Evolutionary conservation across 2,113 vertebrate genomes (phyloP), one percentile per base, ranked within the genome.

Genomic region (Capra hircus): DNA sequence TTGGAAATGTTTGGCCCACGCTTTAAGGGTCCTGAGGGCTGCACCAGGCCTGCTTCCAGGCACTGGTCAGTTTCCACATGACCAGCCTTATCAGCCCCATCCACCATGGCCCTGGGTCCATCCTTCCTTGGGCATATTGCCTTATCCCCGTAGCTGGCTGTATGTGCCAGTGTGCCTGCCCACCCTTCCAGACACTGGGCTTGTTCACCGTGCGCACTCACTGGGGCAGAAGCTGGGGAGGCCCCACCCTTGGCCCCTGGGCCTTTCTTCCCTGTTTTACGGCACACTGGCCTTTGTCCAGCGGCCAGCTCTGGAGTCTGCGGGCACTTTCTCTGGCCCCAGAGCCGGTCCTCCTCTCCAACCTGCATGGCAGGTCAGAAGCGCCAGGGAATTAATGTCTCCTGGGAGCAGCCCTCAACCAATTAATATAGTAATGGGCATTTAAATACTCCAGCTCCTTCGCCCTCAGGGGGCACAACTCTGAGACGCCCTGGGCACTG

Each of bases 151-250:
- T 12, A 11, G 7, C 45, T n/a, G 71, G 78, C 27, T 40, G 8
- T 7, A 3, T 6, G 2, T 62, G 60, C 33, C 11, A 0, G 4
- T 11, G n/a, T 0, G 0, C 19, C 81, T 55, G 60, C 21, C 84
- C 27, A 3, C 23, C 74, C 33, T 50, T 43, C 59, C 50, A 21
- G 7, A 40, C 1, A 19, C 9, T 27, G 28, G 40, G n/a, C 25
- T 33, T n/a, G 13, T 40, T 27, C 7, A 0, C 16, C 0, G 5
- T 2, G n/a, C 3, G 15, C 6, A 36, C 10, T 28, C 13, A 16
- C 11, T 4, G 14, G 36, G 83, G 50, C 30, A 30, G 45, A 13
- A 7, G 67, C 59, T n/a, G 25, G 14, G 23, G 23, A 40, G 13
- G 7, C 50, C 36, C 19, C 14, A 4, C 14, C 11, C 52, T 2